Evolutionary conservation across 2,113 vertebrate species (phyloP), one percentile per base, ranked within the genome.

Genomic region (Oncorhynchus tshawytscha): DNA sequence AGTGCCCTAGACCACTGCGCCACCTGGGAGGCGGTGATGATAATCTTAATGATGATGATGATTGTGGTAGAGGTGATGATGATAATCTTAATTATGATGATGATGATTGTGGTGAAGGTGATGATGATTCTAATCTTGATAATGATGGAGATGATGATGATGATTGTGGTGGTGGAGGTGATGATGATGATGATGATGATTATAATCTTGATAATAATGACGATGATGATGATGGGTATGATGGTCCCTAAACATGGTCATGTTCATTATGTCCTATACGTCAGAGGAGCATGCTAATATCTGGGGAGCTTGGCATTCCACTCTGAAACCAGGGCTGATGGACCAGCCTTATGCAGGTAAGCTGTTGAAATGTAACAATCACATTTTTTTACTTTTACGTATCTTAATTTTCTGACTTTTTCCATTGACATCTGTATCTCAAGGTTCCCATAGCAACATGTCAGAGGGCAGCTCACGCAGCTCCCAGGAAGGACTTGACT

Each of bases 231-330:
- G 9, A 45, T 45, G 39, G 3, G 9, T 45, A 31, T 54, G 12
- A 18, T 54, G 12, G 12, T 69, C 31, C 8, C 20, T 79, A 66
- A 77, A 25, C 8, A 3, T 7, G 69, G 22, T 39, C 3, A 4
- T 72, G 54, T 78, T 31, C 39, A 73, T 78, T 69, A 88, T 85
- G 86, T 39, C 89, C 94, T 72, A 81, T 91, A 90, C 9, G 9
- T 91, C 93, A 1, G 95, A 97, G 85, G 97, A 98, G 68, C 91
- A 95, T 85, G 94, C 93, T 72, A 94, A 96, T 89, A 96, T 98
- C 83, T 99, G 97, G 96, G 97, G 96, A 20, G 96, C 96, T 34
- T 98, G 97, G 97, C 96, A 97, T 92, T 91, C 95, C 24, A 98
- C 96, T 0, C 88, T 98, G 83, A 98, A 96, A 93, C 94, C 93